Conservation (phyloP, 1,140 invertebrate species). For the Pachypeltis micranthus region DNA sequence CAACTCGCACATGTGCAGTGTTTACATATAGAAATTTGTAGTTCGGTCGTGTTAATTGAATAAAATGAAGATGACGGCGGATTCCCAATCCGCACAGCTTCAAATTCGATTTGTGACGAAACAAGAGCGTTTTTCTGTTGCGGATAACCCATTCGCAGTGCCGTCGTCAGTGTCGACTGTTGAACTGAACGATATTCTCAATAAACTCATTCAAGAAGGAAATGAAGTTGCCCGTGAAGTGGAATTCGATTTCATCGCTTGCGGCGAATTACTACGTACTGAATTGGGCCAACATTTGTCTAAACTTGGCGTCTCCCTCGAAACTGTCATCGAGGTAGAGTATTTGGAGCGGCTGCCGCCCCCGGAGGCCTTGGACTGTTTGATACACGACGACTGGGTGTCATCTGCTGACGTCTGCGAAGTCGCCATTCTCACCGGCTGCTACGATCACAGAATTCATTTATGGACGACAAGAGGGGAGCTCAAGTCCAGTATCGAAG, state of each 20-base stretch:
- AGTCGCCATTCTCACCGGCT: constrained; percentile 36
- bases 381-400: constrained; percentile 94
- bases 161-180: constrained; percentile 47
- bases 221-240: constrained; percentile 38
- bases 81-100: constrained; percentile 37
- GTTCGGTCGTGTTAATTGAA: no score
- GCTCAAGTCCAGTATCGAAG: constrained; percentile 68
- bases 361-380: constrained; percentile 77
- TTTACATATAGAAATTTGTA: no score
- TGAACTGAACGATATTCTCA: constrained; percentile 68
- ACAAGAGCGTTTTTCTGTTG: constrained; percentile 69
- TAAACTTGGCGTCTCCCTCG: constrained; percentile 53
- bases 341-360: constrained; percentile 79
- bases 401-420: constrained; percentile 56
- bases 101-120: constrained; percentile 69
- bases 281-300: constrained; percentile 55
- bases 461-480: constrained; percentile 79
- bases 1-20: no score
- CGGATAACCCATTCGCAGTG: constrained; percentile 71
- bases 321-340: constrained; percentile 73
- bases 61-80: not conserved
- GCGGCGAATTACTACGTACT: constrained; percentile 62
- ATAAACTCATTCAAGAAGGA: constrained; percentile 45
- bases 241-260: constrained; percentile 82
- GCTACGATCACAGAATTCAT: constrained; percentile 86